Evolutionary conservation across 64 coral and sea anemone genomes (phyloP), one percentile per base, ranked within the genome.

Genomic region (Orbicella faveolata): DNA sequence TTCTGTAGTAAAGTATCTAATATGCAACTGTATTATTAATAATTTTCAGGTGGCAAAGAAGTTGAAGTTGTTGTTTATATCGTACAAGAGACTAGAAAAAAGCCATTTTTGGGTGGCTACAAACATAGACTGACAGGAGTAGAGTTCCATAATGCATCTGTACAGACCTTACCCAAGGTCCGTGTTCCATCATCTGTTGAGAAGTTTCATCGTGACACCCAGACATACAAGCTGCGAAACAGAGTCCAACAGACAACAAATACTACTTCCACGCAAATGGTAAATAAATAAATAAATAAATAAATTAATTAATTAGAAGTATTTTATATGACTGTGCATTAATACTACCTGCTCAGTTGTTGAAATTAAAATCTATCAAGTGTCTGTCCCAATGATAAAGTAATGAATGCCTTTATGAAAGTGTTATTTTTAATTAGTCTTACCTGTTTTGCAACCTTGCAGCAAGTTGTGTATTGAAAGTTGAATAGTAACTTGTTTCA

Each of bases 211-310:
- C 88, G 97, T 9, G 94, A 99, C 61, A 99, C 97, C 33, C 97
- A 99, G 66, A 96, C 97, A 48, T 90, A 89, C 9, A 91, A 93
- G 9, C 73, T 94, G 52, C 95, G 81, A 70, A 99, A 93, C 65
- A 90, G 84, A 83, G 23, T 81, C 6, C 97, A 99, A 68, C 97
- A 99, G 36, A 99, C 97, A 20, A 94, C 89, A 73, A 99, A 99
- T 74, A 96, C 91, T 35, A 99, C 97, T 3, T 99, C 97, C 9
- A 99, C 97, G 75, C 97, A 99, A 87, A 99, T 99, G 97, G 97
- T 99, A 84, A 33, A 48, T 5, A n/a, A 70, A 9, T 30, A 30
- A 30, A 30, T 30, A 30, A 30, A 30, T 30, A 30, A 30, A 30
- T 30, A 30, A 30, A 30, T 30, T 30, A 30, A 30, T 30, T 30